Conservation (phyloP, 2,797 vertebrate species). For the Rhinoraja longicauda region DNA sequence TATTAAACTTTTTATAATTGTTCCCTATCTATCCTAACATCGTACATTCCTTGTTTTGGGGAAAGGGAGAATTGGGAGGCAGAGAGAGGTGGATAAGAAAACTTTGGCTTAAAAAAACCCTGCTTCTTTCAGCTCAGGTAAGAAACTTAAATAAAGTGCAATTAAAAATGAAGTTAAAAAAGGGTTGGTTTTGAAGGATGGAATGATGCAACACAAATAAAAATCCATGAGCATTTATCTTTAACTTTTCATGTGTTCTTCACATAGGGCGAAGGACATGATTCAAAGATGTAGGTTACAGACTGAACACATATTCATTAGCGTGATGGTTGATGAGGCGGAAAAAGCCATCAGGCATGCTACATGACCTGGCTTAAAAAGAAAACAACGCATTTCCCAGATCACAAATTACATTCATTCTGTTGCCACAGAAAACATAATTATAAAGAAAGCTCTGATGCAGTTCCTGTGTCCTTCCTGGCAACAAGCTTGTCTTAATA, state of each 20-base stretch:
- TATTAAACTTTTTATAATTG: too few relatives aligned
- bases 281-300: background rate
- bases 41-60: background rate
- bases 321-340: background rate
- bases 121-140: background rate
- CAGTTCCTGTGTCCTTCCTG: background rate
- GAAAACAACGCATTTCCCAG: background rate
- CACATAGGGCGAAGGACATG: background rate
- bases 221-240: background rate
- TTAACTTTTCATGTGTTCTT: background rate
- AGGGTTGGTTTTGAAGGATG: background rate
- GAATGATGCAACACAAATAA: slow-evolving; percentile 13
- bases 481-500: background rate
- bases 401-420: slow-evolving; percentile 9
- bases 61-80: too few relatives aligned
- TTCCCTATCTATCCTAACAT: too few relatives aligned
- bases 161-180: background rate
- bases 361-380: background rate
- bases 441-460: background rate
- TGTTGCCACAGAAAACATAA: background rate
- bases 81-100: background rate
- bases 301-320: background rate
- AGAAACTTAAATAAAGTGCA: background rate
- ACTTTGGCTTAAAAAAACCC: background rate
- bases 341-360: background rate